Conservation (phyloP, 2,797 vertebrate genomes). For the Capromys pilorides region DNA sequence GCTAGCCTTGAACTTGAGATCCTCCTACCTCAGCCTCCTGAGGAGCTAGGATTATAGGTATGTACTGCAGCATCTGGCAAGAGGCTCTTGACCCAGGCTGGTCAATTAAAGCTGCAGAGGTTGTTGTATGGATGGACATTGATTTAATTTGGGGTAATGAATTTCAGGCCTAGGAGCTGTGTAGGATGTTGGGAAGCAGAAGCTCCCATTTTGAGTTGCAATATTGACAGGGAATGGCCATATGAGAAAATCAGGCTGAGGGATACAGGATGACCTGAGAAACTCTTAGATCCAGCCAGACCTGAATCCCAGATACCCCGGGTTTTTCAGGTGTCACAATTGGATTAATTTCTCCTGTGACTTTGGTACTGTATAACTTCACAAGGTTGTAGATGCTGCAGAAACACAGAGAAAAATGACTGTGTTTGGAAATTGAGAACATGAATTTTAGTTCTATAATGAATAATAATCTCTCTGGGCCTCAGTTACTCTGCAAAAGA, state of each 20-base stretch:
- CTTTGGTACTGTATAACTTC: not conserved
- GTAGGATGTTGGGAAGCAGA: not conserved
- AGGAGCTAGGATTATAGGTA: not conserved
- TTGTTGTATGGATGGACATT: not conserved
- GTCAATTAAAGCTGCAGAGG: not conserved
- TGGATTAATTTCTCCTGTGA: not conserved
- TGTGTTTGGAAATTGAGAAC: not conserved
- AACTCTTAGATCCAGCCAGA: conserved; percentile 6
- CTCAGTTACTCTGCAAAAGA: conserved; percentile 27
- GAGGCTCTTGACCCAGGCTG: not conserved
- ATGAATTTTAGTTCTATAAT: not conserved
- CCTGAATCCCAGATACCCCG: not conserved
- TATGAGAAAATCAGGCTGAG: not conserved
- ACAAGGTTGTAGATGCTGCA: not conserved
- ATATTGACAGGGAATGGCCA: not conserved
- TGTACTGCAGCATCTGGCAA: not conserved
- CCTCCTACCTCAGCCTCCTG: not conserved
- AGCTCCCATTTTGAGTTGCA: not conserved
- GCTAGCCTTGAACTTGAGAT: not conserved
- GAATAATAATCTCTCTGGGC: not conserved
- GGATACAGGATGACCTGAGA: conserved; percentile 11
- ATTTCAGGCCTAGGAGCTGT: not conserved
- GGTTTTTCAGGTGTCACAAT: not conserved
- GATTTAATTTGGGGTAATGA: not conserved
- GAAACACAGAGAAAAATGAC: conserved; percentile 17